phyloP scores from a whole-genome alignment of 2,888 invertebrate species.

The Drosophila nr. fundita region DNA sequence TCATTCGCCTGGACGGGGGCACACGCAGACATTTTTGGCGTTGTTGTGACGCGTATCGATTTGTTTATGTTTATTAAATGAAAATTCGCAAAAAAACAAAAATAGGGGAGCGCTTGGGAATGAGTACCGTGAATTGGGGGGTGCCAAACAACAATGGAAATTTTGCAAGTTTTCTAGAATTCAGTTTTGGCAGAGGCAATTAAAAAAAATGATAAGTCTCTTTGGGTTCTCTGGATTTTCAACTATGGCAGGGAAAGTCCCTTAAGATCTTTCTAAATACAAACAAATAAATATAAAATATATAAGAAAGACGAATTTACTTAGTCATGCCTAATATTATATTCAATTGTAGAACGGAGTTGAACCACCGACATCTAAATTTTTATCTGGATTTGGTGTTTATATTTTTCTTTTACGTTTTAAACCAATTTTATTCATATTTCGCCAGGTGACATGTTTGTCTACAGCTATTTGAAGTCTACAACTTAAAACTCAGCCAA shows the following conservation, averaged over 20 bases:
- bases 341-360: background rate
- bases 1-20: background rate
- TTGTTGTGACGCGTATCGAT: slow-evolving; percentile 81
- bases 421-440: background rate
- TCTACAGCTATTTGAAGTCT: too few species aligned
- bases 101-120: slow-evolving; percentile 6
- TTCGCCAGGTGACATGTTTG: background rate
- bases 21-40: slow-evolving; percentile 48
- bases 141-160: slow-evolving; percentile 28
- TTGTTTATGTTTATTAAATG: slow-evolving; percentile 79
- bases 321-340: background rate
- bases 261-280: background rate
- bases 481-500: too few species aligned
- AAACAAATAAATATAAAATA: background rate
- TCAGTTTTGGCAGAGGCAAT: background rate
- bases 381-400: background rate
- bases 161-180: slow-evolving; percentile 1
- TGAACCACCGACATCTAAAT: background rate
- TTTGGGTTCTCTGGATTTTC: background rate
- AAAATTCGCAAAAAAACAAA: slow-evolving; percentile 53
- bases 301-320: background rate
- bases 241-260: background rate
- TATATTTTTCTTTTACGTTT: background rate
- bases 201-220: background rate
- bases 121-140: slow-evolving; percentile 11